Conservation (phyloP, 1,140 invertebrate species). For the Ips typographus region DNA sequence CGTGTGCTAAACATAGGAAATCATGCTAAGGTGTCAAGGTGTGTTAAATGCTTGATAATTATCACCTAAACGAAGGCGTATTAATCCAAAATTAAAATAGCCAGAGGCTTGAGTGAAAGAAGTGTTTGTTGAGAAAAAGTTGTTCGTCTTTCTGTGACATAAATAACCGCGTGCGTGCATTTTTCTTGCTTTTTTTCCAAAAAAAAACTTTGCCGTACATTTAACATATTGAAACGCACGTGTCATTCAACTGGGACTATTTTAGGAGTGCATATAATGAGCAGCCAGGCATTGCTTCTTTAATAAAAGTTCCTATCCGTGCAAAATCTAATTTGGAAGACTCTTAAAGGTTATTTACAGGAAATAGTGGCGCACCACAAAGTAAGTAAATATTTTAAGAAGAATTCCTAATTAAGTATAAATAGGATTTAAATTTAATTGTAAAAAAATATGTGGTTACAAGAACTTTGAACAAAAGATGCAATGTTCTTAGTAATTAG, state of each 20-base stretch:
- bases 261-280: conserved; percentile 25
- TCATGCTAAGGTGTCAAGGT: too few species aligned
- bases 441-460: neutral
- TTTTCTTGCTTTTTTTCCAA: conserved; percentile 15
- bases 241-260: conserved; percentile 31
- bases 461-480: neutral
- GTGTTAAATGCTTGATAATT: too few species aligned
- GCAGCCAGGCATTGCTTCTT: conserved; percentile 8
- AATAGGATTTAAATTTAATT: neutral
- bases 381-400: neutral
- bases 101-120: neutral
- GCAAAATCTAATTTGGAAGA: conserved; percentile 23
- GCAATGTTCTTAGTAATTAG: neutral
- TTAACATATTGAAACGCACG: conserved; percentile 22
- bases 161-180: conserved; percentile 3
- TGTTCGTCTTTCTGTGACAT: conserved; percentile 8
- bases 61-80: conserved; percentile 1
- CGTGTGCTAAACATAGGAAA: too few species aligned
- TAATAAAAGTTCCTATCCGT: conserved; percentile 8
- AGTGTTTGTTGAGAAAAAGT: too few species aligned
- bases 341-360: conserved; percentile 21
- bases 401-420: neutral
- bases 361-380: conserved; percentile 5
- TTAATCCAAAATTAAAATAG: conserved; percentile 14
- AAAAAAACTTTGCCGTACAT: conserved; percentile 14